These are phyloP conservation scores for Sinohyriopsis cumingii DNA, from an alignment of 2,888 invertebrate genomes.

Conservation along the genomic window DNA sequence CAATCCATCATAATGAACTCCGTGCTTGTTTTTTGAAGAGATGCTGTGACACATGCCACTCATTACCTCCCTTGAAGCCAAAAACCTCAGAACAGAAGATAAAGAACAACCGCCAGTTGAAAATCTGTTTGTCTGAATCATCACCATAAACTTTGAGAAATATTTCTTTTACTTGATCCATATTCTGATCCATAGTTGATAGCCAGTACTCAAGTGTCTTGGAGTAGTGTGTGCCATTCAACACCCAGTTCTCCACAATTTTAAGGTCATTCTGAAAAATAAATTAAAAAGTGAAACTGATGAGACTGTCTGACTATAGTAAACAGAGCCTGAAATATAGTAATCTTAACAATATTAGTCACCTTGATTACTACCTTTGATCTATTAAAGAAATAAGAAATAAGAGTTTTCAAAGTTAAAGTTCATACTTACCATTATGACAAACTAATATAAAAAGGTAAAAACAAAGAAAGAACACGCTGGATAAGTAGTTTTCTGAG, in stretches of 20 bases:
- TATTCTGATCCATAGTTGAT: conserved; percentile 45
- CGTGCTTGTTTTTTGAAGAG: conserved; percentile 54
- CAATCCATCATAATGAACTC: conserved; percentile 32
- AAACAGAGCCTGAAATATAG: too few relatives aligned
- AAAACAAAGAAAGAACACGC: too few relatives aligned
- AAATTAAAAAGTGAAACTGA: neutral
- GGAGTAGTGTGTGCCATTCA: conserved; percentile 57
- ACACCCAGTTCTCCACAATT: conserved; percentile 57
- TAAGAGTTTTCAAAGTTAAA: too few relatives aligned
- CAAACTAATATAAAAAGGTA: too few relatives aligned
- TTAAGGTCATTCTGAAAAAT: conserved; percentile 55
- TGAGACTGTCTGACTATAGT: too few relatives aligned
- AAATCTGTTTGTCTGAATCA: conserved; percentile 55
- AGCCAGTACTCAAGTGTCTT: conserved; percentile 64
- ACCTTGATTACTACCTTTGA: too few relatives aligned
- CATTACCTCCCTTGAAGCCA: conserved; percentile 60
- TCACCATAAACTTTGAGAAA: conserved; percentile 49
- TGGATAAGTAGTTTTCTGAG: too few relatives aligned
- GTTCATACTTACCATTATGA: too few relatives aligned
- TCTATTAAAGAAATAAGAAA: too few relatives aligned
- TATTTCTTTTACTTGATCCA: conserved; percentile 48
- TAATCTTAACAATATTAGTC: too few relatives aligned
- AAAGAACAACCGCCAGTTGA: conserved; percentile 64
- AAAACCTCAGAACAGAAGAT: conserved; percentile 66
- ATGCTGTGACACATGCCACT: conserved; percentile 61